Evolutionary conservation across 2,113 vertebrate species (phyloP), one percentile per base, ranked within the genome.

Genomic region (Syngnathus floridae): DNA sequence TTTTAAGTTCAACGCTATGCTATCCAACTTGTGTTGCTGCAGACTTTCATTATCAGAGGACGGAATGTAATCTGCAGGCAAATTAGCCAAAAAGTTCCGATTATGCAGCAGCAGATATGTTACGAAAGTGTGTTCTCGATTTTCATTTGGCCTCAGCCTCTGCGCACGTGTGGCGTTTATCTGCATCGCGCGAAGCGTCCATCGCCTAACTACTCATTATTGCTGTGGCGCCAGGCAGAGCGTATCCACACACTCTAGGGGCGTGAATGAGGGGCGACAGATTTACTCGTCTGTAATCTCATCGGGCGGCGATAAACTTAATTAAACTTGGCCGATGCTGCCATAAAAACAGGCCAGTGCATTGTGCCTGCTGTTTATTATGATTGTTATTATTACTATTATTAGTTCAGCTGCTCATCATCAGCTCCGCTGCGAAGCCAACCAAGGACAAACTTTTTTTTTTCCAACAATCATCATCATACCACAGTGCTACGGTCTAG

Each of bases 181-280:
- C 36, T 21, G 37, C 36, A 12, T 37, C 8, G 5, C 36, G 35
- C 14, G 13, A 38, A 37, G 31, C 58, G 58, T 26, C 55, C 22
- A n/a, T n/a, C 57, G 16, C 16, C 60, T 16, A 56, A 61, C 64
- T 67, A 71, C 62, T 85, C 82, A 74, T 83, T 79, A 84, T 81
- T 74, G 54, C 5, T 5, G 54, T 35, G 51, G 11, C 51, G 51
- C 21, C 51, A 21, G 51, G 22, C 51, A 11, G 51, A 54, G 51
- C 51, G 49, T 22, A 12, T 22, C 49, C 52, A 13, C 26, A 31
- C 12, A 16, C 26, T 35, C 91, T 59, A 88, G 91, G 16, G 93
- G 93, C 51, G 94, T 93, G 14, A 5, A 80, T 90, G 95, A 7
- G 93, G 96, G 94, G 95, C 97, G 84, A 84, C 74, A 75, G 65